phyloP scores from a whole-genome alignment of 2,797 vertebrate species.

The Urosaurus nigricauda region DNA sequence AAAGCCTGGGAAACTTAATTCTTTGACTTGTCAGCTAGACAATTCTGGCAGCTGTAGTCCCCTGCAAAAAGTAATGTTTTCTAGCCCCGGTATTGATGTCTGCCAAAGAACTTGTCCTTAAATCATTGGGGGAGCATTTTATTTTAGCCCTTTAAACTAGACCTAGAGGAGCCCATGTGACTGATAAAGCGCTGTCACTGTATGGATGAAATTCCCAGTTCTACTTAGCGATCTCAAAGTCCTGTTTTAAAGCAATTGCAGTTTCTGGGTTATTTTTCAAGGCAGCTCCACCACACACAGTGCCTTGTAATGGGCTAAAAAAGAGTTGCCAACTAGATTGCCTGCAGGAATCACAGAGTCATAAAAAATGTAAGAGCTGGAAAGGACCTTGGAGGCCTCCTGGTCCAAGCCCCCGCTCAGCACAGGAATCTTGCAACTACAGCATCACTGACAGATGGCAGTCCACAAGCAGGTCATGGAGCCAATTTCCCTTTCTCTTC shows the following conservation, averaged over 20 bases:
- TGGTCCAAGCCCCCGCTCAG: neutral
- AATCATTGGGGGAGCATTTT: neutral
- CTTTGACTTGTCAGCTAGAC: neutral
- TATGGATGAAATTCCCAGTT: neutral
- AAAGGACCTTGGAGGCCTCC: neutral
- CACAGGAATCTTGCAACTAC: neutral
- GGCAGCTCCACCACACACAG: neutral
- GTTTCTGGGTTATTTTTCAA: neutral
- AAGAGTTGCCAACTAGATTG: neutral
- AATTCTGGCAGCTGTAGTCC: too few species aligned
- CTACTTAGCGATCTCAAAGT: neutral
- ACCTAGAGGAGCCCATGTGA: neutral
- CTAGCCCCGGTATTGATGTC: too few species aligned
- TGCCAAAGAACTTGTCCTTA: neutral
- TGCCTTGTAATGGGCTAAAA: neutral
- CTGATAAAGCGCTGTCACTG: neutral
- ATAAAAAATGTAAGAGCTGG: neutral
- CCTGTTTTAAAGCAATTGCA: neutral
- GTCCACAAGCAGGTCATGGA: neutral
- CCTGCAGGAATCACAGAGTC: neutral
- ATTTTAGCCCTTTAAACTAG: neutral
- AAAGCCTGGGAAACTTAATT: neutral
- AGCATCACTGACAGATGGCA: neutral
- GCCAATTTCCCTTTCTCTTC: neutral
- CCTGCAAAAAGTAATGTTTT: too few species aligned